Conservation (phyloP, 2,797 vertebrate species). For the Macroramphosus scolopax region DNA sequence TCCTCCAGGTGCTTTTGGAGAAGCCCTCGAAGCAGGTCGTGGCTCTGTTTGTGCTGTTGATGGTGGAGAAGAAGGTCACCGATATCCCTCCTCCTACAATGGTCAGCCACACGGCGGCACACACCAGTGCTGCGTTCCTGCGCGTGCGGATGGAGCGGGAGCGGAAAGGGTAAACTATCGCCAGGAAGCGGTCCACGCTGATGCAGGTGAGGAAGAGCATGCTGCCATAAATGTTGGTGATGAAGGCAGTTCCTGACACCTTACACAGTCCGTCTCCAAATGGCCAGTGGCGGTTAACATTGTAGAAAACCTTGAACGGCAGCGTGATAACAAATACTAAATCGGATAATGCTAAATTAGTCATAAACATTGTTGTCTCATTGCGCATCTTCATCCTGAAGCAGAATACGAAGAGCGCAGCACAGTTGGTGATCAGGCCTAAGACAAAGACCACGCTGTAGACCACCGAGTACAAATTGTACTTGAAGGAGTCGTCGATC, state of each 20-base stretch:
- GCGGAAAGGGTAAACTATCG: constrained; percentile 93
- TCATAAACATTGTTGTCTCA: constrained; percentile 97
- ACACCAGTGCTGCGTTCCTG: constrained; percentile 88
- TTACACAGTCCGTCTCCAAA: constrained; percentile 94
- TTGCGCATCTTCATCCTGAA: constrained; percentile 93
- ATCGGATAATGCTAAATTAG: constrained; percentile 92
- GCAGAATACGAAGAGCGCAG: constrained; percentile 95
- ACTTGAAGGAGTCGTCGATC: constrained; percentile 97
- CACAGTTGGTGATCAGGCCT: constrained; percentile 94
- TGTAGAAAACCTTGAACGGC: constrained; percentile 98
- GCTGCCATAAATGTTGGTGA: constrained; percentile 97
- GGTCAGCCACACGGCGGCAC: constrained; percentile 90
- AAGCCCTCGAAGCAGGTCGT: constrained; percentile 97
- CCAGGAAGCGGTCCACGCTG: constrained; percentile 94
- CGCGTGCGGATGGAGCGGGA: constrained; percentile 90
- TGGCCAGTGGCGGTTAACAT: constrained; percentile 94
- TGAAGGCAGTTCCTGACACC: constrained; percentile 93
- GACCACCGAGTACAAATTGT: constrained; percentile 92
- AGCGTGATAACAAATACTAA: constrained; percentile 94
- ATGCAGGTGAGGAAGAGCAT: constrained; percentile 99
- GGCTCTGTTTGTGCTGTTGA: constrained; percentile 85
- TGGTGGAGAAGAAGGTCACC: constrained; percentile 94
- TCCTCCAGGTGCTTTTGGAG: constrained; percentile 95
- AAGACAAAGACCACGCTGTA: constrained; percentile 95
- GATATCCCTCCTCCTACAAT: constrained; percentile 95